phyloP scores from a whole-genome alignment of 2,113 vertebrate genomes.

The Seriola aureovittata region DNA sequence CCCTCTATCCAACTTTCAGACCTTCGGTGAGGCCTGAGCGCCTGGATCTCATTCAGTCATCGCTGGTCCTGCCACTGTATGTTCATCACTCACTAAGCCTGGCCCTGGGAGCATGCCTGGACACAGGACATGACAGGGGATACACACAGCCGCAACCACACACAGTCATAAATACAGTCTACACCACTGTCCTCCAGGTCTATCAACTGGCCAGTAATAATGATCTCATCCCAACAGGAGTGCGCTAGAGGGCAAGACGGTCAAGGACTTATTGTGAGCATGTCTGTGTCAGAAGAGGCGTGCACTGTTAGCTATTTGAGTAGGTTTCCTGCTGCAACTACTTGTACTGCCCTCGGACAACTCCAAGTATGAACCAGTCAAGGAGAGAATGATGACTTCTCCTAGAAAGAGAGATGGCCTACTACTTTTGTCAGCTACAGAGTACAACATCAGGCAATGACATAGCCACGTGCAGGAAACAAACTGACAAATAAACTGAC shows the following conservation, averaged over 20 bases:
- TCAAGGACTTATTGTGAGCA: slow-evolving; percentile 70
- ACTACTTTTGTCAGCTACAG: slow-evolving; percentile 4
- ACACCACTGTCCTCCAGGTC: slow-evolving; percentile 68
- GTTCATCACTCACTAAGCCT: slow-evolving; percentile 74
- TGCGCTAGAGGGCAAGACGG: slow-evolving; percentile 59
- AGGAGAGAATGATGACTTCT: slow-evolving; percentile 34
- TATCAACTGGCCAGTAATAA: slow-evolving; percentile 75
- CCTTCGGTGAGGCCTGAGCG: slow-evolving; percentile 42
- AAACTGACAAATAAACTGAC: neutral
- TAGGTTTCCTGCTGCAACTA: slow-evolving; percentile 10
- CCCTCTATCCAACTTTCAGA: slow-evolving; percentile 41
- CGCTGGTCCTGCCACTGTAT: slow-evolving; percentile 70
- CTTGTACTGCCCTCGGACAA: slow-evolving; percentile 15
- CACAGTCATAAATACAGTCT: slow-evolving; percentile 70
- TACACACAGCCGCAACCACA: slow-evolving; percentile 57
- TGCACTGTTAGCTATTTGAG: slow-evolving; percentile 26
- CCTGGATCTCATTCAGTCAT: slow-evolving; percentile 67
- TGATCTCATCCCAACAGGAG: slow-evolving; percentile 79
- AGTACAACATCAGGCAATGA: slow-evolving; percentile 10
- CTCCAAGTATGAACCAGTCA: slow-evolving; percentile 43
- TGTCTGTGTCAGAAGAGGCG: slow-evolving; percentile 13
- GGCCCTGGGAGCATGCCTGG: slow-evolving; percentile 71
- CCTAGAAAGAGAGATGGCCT: slow-evolving; percentile 7
- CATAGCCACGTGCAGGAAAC: neutral
- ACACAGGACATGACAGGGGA: slow-evolving; percentile 73